phyloP scores from a whole-genome alignment of 1,140 invertebrate species.

The Brachionus angularis region DNA sequence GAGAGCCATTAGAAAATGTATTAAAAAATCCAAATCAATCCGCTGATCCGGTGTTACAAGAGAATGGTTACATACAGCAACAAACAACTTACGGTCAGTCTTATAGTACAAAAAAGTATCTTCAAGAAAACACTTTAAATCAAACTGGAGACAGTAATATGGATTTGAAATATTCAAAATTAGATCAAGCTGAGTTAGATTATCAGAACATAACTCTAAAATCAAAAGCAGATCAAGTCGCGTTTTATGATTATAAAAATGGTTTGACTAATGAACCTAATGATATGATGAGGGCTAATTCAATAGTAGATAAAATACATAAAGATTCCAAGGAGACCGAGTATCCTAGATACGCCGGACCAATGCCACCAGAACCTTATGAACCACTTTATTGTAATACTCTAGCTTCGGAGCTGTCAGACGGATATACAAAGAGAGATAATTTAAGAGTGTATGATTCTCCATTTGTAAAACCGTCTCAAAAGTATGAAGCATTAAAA shows the following conservation, averaged over 20 bases:
- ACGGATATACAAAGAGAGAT: constrained; percentile 27
- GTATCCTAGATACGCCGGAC: constrained; percentile 17
- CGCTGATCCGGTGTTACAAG: constrained; percentile 2
- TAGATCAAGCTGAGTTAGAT: constrained; percentile 8
- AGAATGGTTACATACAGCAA: constrained; percentile 47
- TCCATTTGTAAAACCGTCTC: not conserved
- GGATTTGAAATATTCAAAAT: constrained; percentile 5
- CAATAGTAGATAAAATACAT: constrained; percentile 35
- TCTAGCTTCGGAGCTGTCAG: constrained; percentile 11
- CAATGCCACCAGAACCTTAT: constrained; percentile 18
- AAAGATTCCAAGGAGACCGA: constrained; percentile 13
- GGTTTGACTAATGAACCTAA: not conserved
- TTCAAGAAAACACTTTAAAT: constrained; percentile 52
- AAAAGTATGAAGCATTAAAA: constrained; percentile 34
- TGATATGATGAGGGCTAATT: constrained; percentile 4
- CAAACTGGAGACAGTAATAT: constrained; percentile 38
- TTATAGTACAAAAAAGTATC: constrained; percentile 55
- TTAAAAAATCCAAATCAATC: constrained; percentile 25
- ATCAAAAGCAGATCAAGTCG: constrained; percentile 9
- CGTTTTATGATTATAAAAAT: not conserved
- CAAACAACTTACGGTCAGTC: constrained; percentile 50
- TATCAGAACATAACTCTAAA: constrained; percentile 26
- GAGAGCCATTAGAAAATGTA: constrained; percentile 25
- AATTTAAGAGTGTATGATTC: constrained; percentile 33
- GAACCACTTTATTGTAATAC: constrained; percentile 17